Evolutionary conservation across 2,888 invertebrate genomes (phyloP).

Genomic region (Carcina quercana): DNA sequence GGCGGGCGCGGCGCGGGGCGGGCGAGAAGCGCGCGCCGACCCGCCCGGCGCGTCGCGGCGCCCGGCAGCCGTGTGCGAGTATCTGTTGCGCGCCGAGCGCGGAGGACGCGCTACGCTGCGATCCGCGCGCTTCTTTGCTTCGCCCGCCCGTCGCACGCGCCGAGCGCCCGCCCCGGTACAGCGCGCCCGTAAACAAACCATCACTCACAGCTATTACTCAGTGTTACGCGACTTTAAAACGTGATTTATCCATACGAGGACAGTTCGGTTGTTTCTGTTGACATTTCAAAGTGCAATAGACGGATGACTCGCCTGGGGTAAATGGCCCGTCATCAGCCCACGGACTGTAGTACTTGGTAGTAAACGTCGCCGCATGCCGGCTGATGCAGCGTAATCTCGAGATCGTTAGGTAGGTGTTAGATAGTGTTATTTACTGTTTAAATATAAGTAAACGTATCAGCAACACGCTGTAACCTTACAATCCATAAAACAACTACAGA

Average conservation of each 20-base stretch:
- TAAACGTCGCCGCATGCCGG: slow-evolving; percentile 35
- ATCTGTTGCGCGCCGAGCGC: slow-evolving; percentile 66
- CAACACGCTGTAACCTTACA: too few relatives aligned
- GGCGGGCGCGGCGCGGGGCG: slow-evolving; percentile 24
- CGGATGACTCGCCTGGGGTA: slow-evolving; percentile 36
- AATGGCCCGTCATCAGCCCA: slow-evolving; percentile 51
- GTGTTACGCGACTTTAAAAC: slow-evolving; percentile 21
- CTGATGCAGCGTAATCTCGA: slow-evolving; percentile 38
- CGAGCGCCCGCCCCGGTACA: slow-evolving; percentile 25
- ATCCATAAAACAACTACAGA: too few relatives aligned
- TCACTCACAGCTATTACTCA: slow-evolving; percentile 21
- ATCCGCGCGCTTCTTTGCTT: not conserved
- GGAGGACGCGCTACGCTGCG: slow-evolving; percentile 43
- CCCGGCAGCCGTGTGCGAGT: slow-evolving; percentile 28
- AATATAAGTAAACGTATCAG: too few relatives aligned
- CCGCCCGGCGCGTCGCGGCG: slow-evolving; percentile 27
- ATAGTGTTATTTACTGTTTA: too few relatives aligned
- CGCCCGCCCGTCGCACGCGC: slow-evolving; percentile 17
- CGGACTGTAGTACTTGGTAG: slow-evolving; percentile 56
- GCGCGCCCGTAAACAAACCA: slow-evolving; percentile 50
- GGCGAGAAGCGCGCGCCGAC: slow-evolving; percentile 47
- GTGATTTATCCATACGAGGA: not conserved
- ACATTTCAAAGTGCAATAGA: slow-evolving; percentile 32
- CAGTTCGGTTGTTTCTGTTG: slow-evolving; percentile 17
- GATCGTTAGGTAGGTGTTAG: slow-evolving; percentile 25